phyloP scores from a whole-genome alignment of 1,140 invertebrate genomes.

The Macrobrachium nipponense region DNA sequence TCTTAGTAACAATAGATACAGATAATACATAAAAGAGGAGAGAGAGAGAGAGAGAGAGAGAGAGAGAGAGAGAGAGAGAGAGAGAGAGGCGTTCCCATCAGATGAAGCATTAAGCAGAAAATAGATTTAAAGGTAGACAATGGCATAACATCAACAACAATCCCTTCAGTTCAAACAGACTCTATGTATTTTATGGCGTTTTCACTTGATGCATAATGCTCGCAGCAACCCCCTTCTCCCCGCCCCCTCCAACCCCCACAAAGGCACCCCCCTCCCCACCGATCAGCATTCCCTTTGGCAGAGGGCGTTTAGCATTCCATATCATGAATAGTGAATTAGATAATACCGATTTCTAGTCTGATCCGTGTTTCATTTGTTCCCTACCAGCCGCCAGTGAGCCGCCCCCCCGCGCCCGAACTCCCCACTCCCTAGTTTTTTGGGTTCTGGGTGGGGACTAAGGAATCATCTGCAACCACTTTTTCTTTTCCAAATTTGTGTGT shows the following conservation, averaged over 20 bases:
- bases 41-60: conserved; percentile 11
- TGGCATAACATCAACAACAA: too few relatives aligned
- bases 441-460: too few relatives aligned
- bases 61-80: conserved; percentile 7
- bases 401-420: too few relatives aligned
- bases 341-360: background rate
- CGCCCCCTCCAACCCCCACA: background rate
- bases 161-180: too few relatives aligned
- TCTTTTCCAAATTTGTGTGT: background rate
- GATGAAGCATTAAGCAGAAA: too few relatives aligned
- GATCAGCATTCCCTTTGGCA: conserved; percentile 7
- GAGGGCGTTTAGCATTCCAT: conserved; percentile 15
- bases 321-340: background rate
- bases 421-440: background rate
- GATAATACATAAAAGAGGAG: too few relatives aligned
- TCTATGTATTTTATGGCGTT: too few relatives aligned
- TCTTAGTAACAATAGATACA: background rate
- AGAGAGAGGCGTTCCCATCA: too few relatives aligned
- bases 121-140: too few relatives aligned
- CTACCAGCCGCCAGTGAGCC: background rate
- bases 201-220: too few relatives aligned
- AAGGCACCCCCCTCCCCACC: conserved; percentile 12
- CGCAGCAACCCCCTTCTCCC: background rate
- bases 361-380: background rate
- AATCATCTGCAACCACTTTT: background rate